Percentiles rank a stretch among this genome's conserved stretches.
Conservation (phyloP, 2,113 vertebrate genomes). For the Ahaetulla prasina region DNA sequence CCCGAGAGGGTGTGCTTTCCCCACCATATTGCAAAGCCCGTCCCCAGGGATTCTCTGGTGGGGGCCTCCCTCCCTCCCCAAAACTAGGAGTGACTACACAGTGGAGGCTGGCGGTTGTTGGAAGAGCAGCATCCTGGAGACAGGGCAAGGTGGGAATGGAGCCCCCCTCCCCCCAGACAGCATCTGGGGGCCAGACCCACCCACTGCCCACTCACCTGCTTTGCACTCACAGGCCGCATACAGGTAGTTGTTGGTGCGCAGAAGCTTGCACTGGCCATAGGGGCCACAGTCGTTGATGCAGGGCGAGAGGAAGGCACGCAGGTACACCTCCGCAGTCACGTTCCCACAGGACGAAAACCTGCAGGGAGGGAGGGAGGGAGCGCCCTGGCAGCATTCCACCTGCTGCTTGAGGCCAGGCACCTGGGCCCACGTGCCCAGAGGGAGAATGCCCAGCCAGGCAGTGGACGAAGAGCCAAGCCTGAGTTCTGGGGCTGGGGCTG, state of each 20-base stretch:
- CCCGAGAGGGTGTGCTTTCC: background rate
- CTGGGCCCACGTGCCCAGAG: background rate
- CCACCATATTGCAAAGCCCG: background rate
- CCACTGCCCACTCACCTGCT: slow-evolving; percentile 77
- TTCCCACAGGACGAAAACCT: slow-evolving; percentile 86
- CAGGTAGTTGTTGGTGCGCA: slow-evolving; percentile 96
- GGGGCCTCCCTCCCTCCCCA: background rate
- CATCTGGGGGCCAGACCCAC: fast-evolving
- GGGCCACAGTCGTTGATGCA: slow-evolving; percentile 95
- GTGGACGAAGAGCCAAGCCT: background rate
- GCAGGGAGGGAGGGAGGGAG: background rate
- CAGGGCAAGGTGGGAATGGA: background rate
- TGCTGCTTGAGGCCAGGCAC: background rate
- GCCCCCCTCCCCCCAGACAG: background rate
- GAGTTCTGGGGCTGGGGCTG: too few species aligned
- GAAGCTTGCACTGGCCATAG: slow-evolving; percentile 95
- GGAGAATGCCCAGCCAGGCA: background rate
- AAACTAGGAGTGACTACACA: background rate
- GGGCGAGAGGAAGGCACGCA: slow-evolving; percentile 90
- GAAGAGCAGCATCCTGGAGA: background rate
- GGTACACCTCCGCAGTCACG: slow-evolving; percentile 85
- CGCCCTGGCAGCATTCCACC: fast-evolving
- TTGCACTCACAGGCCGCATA: slow-evolving; percentile 98
- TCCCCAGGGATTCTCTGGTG: background rate
- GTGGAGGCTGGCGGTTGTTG: background rate